These are phyloP conservation scores for Anthrax anthrax DNA, from an alignment of 2,888 invertebrate species.

Conservation along the genomic window DNA sequence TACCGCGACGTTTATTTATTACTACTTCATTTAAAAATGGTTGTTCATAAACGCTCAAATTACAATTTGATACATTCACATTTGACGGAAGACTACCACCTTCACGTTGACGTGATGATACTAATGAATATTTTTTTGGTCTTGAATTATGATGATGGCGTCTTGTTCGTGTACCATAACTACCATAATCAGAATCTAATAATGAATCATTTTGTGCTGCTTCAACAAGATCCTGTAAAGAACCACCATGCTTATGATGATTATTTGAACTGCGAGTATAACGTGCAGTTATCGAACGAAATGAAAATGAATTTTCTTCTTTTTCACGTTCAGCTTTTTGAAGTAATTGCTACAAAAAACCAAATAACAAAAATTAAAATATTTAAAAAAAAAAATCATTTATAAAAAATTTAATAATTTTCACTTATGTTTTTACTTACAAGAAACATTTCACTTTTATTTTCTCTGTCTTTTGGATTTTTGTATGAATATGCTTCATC, in stretches of 20 bases:
- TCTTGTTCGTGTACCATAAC: conserved; percentile 18
- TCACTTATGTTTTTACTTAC: conserved; percentile 37
- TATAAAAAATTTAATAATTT: neutral
- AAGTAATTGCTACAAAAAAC: conserved; percentile 53
- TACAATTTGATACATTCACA: conserved; percentile 36
- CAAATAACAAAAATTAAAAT: conserved; percentile 1
- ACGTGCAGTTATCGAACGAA: conserved; percentile 29
- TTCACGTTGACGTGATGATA: conserved; percentile 42
- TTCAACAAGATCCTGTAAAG: conserved; percentile 45
- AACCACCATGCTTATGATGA: conserved; percentile 41
- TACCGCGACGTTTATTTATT: conserved; percentile 9
- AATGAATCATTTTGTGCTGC: conserved; percentile 30
- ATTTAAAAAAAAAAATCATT: neutral
- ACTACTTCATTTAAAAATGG: conserved; percentile 18
- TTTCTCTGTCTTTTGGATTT: conserved; percentile 69
- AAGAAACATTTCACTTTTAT: conserved; percentile 71
- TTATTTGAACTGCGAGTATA: conserved; percentile 32
- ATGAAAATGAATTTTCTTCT: conserved; percentile 28
- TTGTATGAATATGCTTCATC: conserved; percentile 77
- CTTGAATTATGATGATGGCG: conserved; percentile 31
- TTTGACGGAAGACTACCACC: conserved; percentile 48
- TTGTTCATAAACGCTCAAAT: conserved; percentile 17
- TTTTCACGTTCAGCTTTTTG: conserved; percentile 66
- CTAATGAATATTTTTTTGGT: conserved; percentile 26
- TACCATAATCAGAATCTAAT: conserved; percentile 27